A percentile compares a stretch with the other conserved stretches of the same genome.
Evolutionary conservation across 2,113 vertebrate genomes (phyloP).

Genomic region (Trematomus loennbergii): DNA sequence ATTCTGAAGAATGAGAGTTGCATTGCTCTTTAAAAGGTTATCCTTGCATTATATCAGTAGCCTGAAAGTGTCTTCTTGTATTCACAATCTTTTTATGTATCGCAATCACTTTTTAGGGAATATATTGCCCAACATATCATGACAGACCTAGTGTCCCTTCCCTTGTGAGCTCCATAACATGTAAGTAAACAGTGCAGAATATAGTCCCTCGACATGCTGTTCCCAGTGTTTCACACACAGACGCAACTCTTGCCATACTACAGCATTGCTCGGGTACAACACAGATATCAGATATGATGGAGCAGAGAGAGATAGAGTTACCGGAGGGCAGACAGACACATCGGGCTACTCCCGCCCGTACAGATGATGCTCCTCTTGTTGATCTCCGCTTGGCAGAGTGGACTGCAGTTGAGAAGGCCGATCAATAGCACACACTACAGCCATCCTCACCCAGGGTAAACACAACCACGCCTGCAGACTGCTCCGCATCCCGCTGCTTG

Average conservation of each 20-base stretch:
- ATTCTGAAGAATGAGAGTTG: too few relatives aligned
- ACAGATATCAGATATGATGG: slow-evolving; percentile 49
- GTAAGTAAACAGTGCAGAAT: background rate
- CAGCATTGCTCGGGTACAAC: slow-evolving; percentile 9
- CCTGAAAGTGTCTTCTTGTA: too few relatives aligned
- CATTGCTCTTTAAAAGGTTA: too few relatives aligned
- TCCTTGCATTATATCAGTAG: too few relatives aligned
- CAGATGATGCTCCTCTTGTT: slow-evolving; percentile 70
- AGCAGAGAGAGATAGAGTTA: slow-evolving; percentile 48
- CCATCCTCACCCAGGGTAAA: slow-evolving; percentile 77
- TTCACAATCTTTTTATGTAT: too few relatives aligned
- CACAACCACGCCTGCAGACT: slow-evolving; percentile 64
- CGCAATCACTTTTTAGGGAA: too few relatives aligned
- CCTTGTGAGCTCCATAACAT: too few relatives aligned
- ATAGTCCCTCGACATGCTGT: background rate
- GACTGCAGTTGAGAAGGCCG: slow-evolving; percentile 70
- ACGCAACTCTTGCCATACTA: slow-evolving; percentile 5
- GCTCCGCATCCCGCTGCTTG: slow-evolving; percentile 39
- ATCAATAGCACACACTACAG: slow-evolving; percentile 75
- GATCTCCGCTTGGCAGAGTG: slow-evolving; percentile 68
- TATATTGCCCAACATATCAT: too few relatives aligned
- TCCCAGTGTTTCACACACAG: background rate
- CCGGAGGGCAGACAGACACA: slow-evolving; percentile 57
- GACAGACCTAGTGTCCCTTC: too few relatives aligned
- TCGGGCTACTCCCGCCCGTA: slow-evolving; percentile 43